Evolutionary conservation across 2,797 vertebrate genomes (phyloP).

Genomic region (Diplodus puntazzo): DNA sequence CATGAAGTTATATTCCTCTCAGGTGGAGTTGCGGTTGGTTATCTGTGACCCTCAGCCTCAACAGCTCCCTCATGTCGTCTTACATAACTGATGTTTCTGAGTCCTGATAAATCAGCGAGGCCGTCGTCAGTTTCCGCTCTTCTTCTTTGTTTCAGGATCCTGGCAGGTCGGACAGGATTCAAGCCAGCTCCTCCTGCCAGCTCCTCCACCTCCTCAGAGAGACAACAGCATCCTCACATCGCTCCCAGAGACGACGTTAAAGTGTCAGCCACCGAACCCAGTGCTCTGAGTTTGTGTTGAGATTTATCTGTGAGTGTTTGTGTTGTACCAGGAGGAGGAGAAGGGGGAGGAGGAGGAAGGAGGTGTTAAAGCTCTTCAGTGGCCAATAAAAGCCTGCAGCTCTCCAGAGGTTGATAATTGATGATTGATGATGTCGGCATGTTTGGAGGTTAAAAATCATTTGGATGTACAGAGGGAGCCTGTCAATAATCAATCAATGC

Average conservation of each 20-base stretch:
- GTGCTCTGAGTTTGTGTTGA: conserved; percentile 38
- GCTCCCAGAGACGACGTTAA: conserved; percentile 61
- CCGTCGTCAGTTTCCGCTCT: conserved; percentile 38
- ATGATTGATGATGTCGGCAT: conserved; percentile 56
- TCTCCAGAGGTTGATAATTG: conserved; percentile 54
- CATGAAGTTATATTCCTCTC: conserved; percentile 12
- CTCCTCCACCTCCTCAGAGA: conserved; percentile 60
- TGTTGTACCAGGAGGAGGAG: conserved; percentile 26
- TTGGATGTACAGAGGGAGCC: conserved; percentile 9
- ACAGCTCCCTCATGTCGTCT: conserved; percentile 41
- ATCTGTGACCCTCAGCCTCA: conserved; percentile 45
- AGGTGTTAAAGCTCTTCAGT: conserved; percentile 38
- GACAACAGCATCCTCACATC: conserved; percentile 39
- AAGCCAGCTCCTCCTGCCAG: conserved; percentile 32
- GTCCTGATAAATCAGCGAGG: conserved; percentile 57
- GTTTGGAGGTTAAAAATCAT: conserved; percentile 43
- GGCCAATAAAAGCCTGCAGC: conserved; percentile 45
- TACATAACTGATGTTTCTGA: conserved; percentile 53
- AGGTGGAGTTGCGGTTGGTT: conserved; percentile 29
- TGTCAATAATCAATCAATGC: conserved; percentile 55
- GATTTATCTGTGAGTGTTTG: conserved; percentile 51
- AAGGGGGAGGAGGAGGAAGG: conserved; percentile 19
- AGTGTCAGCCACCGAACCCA: conserved; percentile 56
- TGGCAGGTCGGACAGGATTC: conserved; percentile 44
- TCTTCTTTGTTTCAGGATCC: conserved; percentile 55